Conservation (phyloP, 2,797 vertebrate genomes). For the Amazonetta brasiliensis region DNA sequence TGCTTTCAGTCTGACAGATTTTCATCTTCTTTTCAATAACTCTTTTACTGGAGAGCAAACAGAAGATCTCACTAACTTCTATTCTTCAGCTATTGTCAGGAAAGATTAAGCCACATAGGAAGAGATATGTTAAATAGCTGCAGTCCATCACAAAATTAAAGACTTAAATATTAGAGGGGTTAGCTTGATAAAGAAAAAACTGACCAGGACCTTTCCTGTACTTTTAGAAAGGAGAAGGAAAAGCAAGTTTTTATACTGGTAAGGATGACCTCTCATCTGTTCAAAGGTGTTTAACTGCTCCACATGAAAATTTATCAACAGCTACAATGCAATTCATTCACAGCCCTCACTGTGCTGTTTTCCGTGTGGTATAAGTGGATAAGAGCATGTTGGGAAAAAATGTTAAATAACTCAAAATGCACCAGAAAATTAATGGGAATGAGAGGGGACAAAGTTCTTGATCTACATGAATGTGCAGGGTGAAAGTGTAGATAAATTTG, state of each 20-base stretch:
- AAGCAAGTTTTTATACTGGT: background rate
- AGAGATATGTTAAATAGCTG: background rate
- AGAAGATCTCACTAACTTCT: background rate
- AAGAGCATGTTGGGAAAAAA: slow-evolving; percentile 2
- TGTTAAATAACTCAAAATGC: slow-evolving; percentile 50
- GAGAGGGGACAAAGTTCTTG: slow-evolving; percentile 23
- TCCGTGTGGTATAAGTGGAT: background rate
- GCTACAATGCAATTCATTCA: background rate
- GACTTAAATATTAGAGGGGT: background rate
- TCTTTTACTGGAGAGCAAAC: background rate
- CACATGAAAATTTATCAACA: background rate
- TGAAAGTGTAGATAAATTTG: slow-evolving; percentile 66
- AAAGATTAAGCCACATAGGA: background rate
- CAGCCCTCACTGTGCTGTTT: background rate
- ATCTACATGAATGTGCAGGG: slow-evolving; percentile 49
- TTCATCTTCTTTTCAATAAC: background rate
- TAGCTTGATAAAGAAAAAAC: background rate
- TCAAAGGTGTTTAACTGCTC: background rate
- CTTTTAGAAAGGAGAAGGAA: background rate
- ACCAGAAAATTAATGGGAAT: slow-evolving; percentile 50
- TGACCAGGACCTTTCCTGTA: background rate
- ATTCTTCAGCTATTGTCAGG: background rate
- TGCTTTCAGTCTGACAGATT: background rate
- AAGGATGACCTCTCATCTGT: background rate
- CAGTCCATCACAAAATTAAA: background rate